Evolutionary conservation across 2,888 invertebrate species (phyloP).

Genomic region (Aproaerema taeniolella): DNA sequence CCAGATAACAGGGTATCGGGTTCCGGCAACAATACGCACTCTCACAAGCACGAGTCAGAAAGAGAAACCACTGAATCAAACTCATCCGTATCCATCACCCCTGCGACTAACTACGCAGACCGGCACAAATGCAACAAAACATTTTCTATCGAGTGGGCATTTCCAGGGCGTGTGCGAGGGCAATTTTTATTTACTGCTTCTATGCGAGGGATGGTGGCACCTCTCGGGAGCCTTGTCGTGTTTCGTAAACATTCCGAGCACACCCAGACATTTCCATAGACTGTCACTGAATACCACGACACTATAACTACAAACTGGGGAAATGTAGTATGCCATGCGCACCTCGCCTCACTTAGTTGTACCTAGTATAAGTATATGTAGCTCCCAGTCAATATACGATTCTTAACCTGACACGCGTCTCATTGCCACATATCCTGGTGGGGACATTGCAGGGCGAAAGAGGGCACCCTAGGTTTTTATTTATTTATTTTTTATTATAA

Average conservation of each 20-base stretch:
- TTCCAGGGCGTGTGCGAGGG: conserved; percentile 74
- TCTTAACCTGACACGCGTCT: no score
- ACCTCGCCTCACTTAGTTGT: no score
- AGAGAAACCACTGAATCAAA: conserved; percentile 52
- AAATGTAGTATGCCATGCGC: no score
- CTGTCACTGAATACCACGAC: conserved; percentile 61
- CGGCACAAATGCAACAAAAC: conserved; percentile 68
- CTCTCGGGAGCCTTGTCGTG: conserved; percentile 70
- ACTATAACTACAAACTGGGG: no score
- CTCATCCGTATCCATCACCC: conserved; percentile 68
- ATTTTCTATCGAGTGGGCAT: conserved; percentile 78
- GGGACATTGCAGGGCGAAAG: no score
- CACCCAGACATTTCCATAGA: conserved; percentile 64
- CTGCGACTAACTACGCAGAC: conserved; percentile 52
- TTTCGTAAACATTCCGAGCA: conserved; percentile 73
- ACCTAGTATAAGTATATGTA: no score
- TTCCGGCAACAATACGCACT: conserved; percentile 30
- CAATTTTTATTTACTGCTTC: conserved; percentile 69
- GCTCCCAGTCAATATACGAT: no score
- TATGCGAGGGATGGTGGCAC: conserved; percentile 63
- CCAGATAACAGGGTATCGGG: no score
- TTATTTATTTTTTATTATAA: no score
- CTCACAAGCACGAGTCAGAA: conserved; percentile 52
- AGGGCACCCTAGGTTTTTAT: no score
- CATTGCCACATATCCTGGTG: no score